Evolutionary conservation across 2,113 vertebrate genomes (phyloP).

Genomic region (Arizona elegans): DNA sequence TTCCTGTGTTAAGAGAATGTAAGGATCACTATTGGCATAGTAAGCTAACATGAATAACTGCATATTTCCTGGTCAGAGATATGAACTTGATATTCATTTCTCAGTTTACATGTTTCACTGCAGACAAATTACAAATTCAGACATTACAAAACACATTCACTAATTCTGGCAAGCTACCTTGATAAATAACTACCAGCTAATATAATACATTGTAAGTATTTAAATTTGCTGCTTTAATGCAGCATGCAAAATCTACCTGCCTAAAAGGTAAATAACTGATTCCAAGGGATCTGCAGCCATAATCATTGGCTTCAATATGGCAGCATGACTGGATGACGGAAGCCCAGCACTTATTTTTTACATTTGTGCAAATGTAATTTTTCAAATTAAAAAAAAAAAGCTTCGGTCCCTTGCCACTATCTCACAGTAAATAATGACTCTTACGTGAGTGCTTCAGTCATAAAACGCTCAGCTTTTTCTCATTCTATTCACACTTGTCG

Average conservation of each 20-base stretch:
- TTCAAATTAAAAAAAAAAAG: not conserved
- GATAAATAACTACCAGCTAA: not conserved
- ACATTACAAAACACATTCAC: not conserved
- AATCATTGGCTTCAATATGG: not conserved
- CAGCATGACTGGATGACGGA: not conserved
- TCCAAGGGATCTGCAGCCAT: not conserved
- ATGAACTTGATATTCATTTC: not conserved
- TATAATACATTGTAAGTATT: not conserved
- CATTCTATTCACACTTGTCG: not conserved
- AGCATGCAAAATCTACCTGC: not conserved
- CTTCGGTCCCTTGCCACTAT: not conserved
- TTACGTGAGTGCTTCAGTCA: not conserved
- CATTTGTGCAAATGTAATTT: not conserved
- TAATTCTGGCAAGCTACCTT: not conserved
- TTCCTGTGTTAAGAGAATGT: not conserved
- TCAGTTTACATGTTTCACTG: not conserved
- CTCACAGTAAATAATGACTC: not conserved
- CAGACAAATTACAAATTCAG: not conserved
- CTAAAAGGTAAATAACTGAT: not conserved
- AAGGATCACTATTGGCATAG: not conserved
- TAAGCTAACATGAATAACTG: not conserved
- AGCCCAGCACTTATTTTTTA: not conserved
- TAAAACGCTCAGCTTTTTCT: not conserved
- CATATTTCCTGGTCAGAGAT: not conserved
- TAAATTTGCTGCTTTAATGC: not conserved